Evolutionary conservation across 2,113 vertebrate species (phyloP).

Genomic region (Xyliphius kryptos): DNA sequence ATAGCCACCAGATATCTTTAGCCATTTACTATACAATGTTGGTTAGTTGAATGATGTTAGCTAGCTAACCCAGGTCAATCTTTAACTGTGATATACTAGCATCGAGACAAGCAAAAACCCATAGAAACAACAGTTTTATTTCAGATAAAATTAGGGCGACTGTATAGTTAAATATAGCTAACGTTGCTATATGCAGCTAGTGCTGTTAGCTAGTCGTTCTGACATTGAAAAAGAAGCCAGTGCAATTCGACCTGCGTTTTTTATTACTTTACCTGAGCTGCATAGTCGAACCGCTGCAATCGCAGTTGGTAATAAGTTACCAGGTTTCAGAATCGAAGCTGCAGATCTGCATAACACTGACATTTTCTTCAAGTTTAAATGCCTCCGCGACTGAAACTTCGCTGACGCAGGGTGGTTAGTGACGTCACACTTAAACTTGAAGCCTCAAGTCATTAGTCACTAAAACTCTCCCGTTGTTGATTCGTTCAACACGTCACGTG

Average conservation of each 20-base stretch:
- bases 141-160: no score
- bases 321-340: conserved; percentile 47
- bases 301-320: conserved; percentile 34
- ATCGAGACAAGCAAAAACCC: no score
- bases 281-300: conserved; percentile 50
- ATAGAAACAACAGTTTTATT: no score
- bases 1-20: no score
- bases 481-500: no score
- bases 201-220: conserved; percentile 21
- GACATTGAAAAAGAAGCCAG: conserved; percentile 45
- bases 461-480: no score
- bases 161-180: neutral
- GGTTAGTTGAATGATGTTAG: neutral
- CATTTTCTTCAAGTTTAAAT: conserved; percentile 49
- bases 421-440: no score
- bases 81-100: no score
- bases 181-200: neutral
- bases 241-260: conserved; percentile 6
- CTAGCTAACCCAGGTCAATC: neutral
- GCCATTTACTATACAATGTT: no score
- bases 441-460: no score
- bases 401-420: conserved; percentile 1
- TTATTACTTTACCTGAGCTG: conserved; percentile 56
- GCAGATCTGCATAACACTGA: conserved; percentile 58
- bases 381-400: no score